Percentiles rank a stretch among this genome's conserved stretches.
Conservation (phyloP, 1,140 invertebrate species). For the Hylyphantes graminicola region DNA sequence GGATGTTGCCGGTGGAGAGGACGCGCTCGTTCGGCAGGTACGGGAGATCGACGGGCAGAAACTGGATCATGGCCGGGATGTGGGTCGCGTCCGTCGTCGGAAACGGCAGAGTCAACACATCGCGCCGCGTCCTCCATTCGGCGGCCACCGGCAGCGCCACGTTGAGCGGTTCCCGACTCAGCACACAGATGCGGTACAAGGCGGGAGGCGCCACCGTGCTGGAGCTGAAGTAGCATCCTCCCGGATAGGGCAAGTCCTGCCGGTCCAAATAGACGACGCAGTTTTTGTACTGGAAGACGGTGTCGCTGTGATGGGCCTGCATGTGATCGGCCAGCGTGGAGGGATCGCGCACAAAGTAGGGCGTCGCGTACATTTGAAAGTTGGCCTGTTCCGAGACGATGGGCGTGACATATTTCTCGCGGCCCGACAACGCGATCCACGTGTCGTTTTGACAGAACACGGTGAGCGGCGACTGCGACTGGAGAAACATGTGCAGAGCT, state of each 20-base stretch:
- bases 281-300: conserved; percentile 17
- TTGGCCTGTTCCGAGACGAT: not conserved
- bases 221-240: not conserved
- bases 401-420: not conserved
- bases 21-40: not conserved
- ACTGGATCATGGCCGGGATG: not conserved
- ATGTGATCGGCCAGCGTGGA: not conserved
- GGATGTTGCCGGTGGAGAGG: not conserved
- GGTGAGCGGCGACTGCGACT: not conserved
- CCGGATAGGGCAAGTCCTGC: conserved; percentile 8
- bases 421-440: not conserved
- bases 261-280: not conserved
- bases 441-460: not conserved
- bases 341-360: conserved; percentile 8
- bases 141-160: not conserved
- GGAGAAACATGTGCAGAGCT: not conserved
- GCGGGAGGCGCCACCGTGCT: not conserved
- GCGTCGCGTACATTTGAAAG: not conserved
- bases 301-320: not conserved
- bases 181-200: not conserved
- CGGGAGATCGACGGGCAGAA: not conserved
- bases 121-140: conserved; percentile 6
- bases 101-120: not conserved
- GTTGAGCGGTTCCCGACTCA: not conserved
- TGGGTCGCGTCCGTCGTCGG: not conserved